phyloP scores from a whole-genome alignment of 2,797 vertebrate species.

The Darevskia mixta region DNA sequence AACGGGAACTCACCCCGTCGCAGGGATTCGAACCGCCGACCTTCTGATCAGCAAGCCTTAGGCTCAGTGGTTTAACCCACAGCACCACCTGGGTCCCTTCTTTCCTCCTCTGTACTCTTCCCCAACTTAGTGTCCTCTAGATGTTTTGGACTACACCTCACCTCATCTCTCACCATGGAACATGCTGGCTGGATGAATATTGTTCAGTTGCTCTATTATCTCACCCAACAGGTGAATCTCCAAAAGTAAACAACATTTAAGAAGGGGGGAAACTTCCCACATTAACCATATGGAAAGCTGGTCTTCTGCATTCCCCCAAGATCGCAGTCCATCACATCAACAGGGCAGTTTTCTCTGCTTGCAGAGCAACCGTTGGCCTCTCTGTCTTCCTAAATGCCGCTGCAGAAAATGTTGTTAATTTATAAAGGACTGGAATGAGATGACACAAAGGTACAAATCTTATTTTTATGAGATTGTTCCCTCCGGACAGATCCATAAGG shows the following conservation, averaged over 20 bases:
- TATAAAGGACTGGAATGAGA: not conserved
- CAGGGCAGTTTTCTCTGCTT: not conserved
- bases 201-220: not conserved
- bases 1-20: too few relatives aligned
- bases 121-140: not conserved
- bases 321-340: not conserved
- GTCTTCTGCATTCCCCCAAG: not conserved
- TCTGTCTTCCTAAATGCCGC: not conserved
- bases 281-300: not conserved
- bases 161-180: too few relatives aligned
- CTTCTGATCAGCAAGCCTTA: too few relatives aligned
- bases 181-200: too few relatives aligned
- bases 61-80: too few relatives aligned
- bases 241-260: not conserved
- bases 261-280: not conserved
- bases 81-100: not conserved
- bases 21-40: too few relatives aligned
- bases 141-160: too few relatives aligned
- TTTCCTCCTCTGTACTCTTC: not conserved
- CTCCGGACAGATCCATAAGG: not conserved
- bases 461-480: slow-evolving; percentile 16
- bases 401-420: slow-evolving; percentile 16
- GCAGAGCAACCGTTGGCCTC: not conserved
- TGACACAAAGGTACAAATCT: not conserved
- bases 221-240: not conserved